Evolutionary conservation across 2,797 vertebrate species (phyloP).

Genomic region (Chanos chanos): DNA sequence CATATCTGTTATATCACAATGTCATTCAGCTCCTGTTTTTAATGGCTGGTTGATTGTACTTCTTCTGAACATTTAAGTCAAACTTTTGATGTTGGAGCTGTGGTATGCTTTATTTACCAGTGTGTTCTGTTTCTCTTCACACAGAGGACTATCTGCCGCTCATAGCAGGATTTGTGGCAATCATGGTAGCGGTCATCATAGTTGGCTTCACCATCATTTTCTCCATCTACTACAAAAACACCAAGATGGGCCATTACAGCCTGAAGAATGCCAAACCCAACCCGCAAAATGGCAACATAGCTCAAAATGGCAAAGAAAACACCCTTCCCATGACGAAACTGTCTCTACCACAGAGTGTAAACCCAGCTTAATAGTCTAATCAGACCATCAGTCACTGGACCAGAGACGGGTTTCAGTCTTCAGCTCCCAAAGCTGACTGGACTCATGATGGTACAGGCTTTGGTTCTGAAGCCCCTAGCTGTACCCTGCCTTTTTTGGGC

Average conservation of each 20-base stretch:
- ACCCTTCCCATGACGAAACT: conserved; percentile 72
- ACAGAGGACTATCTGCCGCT: conserved; percentile 77
- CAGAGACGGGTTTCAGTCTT: background rate
- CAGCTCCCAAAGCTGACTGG: conserved; percentile 19
- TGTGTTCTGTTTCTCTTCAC: conserved; percentile 36
- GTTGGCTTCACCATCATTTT: conserved; percentile 68
- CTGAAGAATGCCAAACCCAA: conserved; percentile 66
- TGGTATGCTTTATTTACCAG: background rate
- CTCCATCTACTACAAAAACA: conserved; percentile 79
- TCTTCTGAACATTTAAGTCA: background rate
- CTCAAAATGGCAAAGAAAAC: conserved; percentile 67
- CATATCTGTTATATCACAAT: too few relatives aligned
- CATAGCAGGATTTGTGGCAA: conserved; percentile 72
- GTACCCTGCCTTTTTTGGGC: too few relatives aligned
- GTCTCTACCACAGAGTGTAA: conserved; percentile 50
- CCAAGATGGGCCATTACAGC: conserved; percentile 73
- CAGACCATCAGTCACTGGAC: background rate
- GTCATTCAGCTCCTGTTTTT: too few relatives aligned
- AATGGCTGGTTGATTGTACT: too few relatives aligned
- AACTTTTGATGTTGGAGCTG: background rate
- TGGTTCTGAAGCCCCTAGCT: background rate
- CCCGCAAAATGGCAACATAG: conserved; percentile 64
- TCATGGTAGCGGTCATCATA: conserved; percentile 64
- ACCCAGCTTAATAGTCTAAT: conserved; percentile 12
- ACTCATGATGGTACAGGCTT: background rate